Evolutionary conservation across 2,888 invertebrate species (phyloP), one percentile per base, ranked within the genome.

Genomic region (Rhagium mordax): DNA sequence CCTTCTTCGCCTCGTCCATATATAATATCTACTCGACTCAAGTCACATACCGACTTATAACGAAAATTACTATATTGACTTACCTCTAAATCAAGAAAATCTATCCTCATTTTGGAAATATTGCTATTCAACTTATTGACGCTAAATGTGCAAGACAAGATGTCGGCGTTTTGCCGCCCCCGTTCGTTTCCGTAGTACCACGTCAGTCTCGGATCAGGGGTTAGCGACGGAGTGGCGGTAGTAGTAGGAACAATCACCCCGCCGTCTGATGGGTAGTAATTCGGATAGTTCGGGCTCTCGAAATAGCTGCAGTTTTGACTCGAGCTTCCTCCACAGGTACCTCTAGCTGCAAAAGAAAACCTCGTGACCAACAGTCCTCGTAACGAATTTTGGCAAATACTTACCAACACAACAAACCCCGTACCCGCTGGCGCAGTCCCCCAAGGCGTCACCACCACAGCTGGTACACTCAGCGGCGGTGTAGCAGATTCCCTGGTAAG

Each of bases 341-440:
- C 90, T 82, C 91, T 89, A 85, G 92, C 95, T 95, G 86, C 48
- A 78, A 57, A 20, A 24, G 24, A 24, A 24, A 24, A 24, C 6
- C 6, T 24, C 3, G 8, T 15, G 6, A 61, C 15, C 60, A n/a
- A n/a, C n/a, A n/a, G n/a, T n/a, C n/a, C n/a, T n/a, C n/a, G n/a
- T n/a, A n/a, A n/a, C n/a, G n/a, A n/a, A n/a, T n/a, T n/a, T n/a
- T n/a, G n/a, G n/a, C 4, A 41, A 41, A 51, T 78, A 91, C 94
- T 92, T 89, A 94, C 94, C 92, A 75, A 94, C 90, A 83, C 95
- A 95, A 83, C 95, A 95, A 27, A 91, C 92, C 10, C 94, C 94
- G 82, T 92, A 92, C 3, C 93, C 94, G 84, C 91, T 91, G 15
- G 94, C 94, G 86, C 95, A 95, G 0, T 89, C 85, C n/a, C 93